Base-by-base conservation (phyloP, 2,797 vertebrate species). In the Scleropages formosus region DNA sequence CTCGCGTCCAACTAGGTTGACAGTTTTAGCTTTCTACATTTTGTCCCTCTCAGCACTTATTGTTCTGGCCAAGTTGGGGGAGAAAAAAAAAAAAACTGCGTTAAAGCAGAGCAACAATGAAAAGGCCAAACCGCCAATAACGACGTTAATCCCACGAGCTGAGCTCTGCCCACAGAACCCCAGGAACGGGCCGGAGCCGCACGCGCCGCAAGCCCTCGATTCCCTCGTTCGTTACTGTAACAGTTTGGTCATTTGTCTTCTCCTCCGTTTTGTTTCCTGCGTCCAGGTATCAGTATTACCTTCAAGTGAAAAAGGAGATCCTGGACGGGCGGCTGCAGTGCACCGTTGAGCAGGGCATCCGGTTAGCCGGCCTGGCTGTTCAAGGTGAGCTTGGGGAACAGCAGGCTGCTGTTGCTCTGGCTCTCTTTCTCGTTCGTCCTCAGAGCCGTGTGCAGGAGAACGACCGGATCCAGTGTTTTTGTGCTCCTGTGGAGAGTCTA, bases 201-300 rank as follows among this genome's bases (percentile, higher is more conserved):
- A 13, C 13, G 13, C 24, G 22, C 20, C 46, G 44, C 44, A 18
- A 24, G 27, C 49, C 49, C 15, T 44, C 26, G 56, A 27, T 7
- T 18, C 27, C 13, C 39, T 1, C 20, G 47, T 67, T 11, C n/a
- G 39, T 67, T n/a, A 8, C 39, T 44, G 39, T n/a, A 67, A 20
- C 53, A 53, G 53, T 69, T n/a, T n/a, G n/a, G 0, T 4, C 18
- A 66, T 46, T 24, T 66, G 4, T 44, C 4, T 18, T 65, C 9
- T 18, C 16, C 65, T 1, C 15, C 16, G 56, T 18, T 53, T 12
- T 51, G 11, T 53, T 27, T 58, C 26, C 65, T 47, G 74, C 26
- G 75, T 31, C n/a, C 77, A 98, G 97, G 82, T 97, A 96, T 82
- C 97, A 98, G 91, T 99, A 98, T 91, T 99, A 98, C 91, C 93